Evolutionary conservation across 1,140 invertebrate genomes (phyloP), one percentile per base, ranked within the genome.

Genomic region (Drosophila insularis): DNA sequence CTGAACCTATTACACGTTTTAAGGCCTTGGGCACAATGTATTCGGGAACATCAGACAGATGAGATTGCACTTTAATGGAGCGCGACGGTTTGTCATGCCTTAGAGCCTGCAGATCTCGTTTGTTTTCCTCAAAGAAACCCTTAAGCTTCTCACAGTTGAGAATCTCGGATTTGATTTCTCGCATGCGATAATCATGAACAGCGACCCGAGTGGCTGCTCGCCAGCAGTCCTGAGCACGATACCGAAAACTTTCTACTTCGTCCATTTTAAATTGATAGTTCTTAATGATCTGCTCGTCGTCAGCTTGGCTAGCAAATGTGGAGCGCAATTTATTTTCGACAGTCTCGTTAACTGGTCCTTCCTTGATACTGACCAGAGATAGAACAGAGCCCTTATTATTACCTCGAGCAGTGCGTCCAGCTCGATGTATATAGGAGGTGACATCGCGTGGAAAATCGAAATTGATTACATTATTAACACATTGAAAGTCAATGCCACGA

Each of bases 401-500:
- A 13, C 98, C 98, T 73, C 98, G 93, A 0, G 98, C 98, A 4
- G 98, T 99, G 76, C 97, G 94, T 1, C 98, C 98, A 10, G 98
- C 98, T 87, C 98, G 93, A 92, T 99, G 98, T 74, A 99, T 95
- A 86, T 99, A 99, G 0, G 97, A 95, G 71, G 95, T 95, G 0
- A 97, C 94, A 91, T 97, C 96, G 0, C 94, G 90, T 0, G 99
- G 98, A 92, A 99, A 99, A 92, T 99, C 99, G 93, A 99, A 99
- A 92, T 99, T 99, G 39, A 99, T 96, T 0, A 99, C 97, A 93
- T 99, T 99, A 0, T 98, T 96, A 0, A 99, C 98, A 92, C 96
- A 97, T 86, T 99, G 98, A 92, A 99, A 99, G 93, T 99, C 99
- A 71, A 99, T 99, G 21, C 98, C 98, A 67, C 99, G 94, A 0